Conservation (phyloP, 2,113 vertebrate genomes). For the Odontophorus gujanensis region DNA sequence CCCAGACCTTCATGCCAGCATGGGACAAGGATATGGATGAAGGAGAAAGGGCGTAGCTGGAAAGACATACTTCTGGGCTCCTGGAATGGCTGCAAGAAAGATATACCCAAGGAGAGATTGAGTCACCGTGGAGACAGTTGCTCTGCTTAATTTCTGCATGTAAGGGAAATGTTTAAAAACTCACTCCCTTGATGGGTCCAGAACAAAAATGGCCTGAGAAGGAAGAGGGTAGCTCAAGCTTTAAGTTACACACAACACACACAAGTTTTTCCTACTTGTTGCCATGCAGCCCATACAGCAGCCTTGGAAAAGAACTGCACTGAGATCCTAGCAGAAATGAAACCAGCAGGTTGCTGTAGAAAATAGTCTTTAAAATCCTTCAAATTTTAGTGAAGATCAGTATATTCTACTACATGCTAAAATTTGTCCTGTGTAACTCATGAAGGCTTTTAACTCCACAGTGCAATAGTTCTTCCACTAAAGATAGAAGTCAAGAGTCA, state of each 20-base stretch:
- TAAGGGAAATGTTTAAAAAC: not conserved
- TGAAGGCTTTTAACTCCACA: not conserved
- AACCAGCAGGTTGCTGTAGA: not conserved
- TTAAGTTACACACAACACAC: not conserved
- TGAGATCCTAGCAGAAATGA: not conserved
- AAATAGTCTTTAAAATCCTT: not conserved
- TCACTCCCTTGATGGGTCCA: not conserved
- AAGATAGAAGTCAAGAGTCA: not conserved
- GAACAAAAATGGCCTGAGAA: not conserved
- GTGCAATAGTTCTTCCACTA: not conserved
- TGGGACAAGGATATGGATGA: not conserved
- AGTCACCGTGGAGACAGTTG: not conserved
- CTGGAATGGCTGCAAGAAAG: not conserved
- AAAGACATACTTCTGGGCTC: not conserved
- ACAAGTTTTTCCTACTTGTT: not conserved
- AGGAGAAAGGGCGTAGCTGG: not conserved
- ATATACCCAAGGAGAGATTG: not conserved
- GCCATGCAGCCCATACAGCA: not conserved
- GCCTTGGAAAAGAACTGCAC: accelerated
- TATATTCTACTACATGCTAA: not conserved
- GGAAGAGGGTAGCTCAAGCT: not conserved
- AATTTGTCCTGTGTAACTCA: not conserved
- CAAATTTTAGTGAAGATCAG: not conserved
- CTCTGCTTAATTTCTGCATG: not conserved
- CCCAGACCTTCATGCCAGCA: not conserved